These are phyloP conservation scores for Hyphantria cunea DNA, from an alignment of 1,140 invertebrate genomes.

Conservation along the genomic window DNA sequence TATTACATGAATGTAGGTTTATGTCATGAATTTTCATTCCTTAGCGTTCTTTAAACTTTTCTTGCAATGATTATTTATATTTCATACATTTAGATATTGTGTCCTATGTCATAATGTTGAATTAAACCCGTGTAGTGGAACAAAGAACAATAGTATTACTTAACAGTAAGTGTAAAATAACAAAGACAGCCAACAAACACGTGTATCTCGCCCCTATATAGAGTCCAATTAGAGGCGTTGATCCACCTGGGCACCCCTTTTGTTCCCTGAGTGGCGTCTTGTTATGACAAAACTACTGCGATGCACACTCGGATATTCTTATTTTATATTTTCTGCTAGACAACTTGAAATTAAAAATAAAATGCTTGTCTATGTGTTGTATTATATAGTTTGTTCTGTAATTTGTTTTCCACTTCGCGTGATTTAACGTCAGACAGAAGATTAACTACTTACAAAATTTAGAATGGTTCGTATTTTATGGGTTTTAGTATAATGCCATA, in stretches of 20 bases:
- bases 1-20: too few species aligned
- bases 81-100: too few species aligned
- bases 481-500: too few species aligned
- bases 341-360: slow-evolving; percentile 24
- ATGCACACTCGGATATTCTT: slow-evolving; percentile 13
- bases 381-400: background rate
- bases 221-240: slow-evolving; percentile 23
- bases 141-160: slow-evolving; percentile 18
- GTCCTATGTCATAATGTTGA: too few species aligned
- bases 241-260: slow-evolving; percentile 20
- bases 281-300: slow-evolving; percentile 28
- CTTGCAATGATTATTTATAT: too few species aligned
- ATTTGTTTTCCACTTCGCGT: background rate
- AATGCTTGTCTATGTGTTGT: slow-evolving; percentile 4
- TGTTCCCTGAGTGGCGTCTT: slow-evolving; percentile 16
- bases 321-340: slow-evolving; percentile 11
- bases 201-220: slow-evolving; percentile 11
- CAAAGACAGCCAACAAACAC: slow-evolving; percentile 7
- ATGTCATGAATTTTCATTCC: too few species aligned
- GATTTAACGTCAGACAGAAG: background rate
- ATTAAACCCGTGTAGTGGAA: slow-evolving; percentile 2
- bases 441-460: background rate
- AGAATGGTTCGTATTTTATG: too few species aligned
- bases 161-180: slow-evolving; percentile 11
- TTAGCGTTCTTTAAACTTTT: too few species aligned